Evolutionary conservation across 2,113 vertebrate species (phyloP).

Genomic region (Siniperca chuatsi): DNA sequence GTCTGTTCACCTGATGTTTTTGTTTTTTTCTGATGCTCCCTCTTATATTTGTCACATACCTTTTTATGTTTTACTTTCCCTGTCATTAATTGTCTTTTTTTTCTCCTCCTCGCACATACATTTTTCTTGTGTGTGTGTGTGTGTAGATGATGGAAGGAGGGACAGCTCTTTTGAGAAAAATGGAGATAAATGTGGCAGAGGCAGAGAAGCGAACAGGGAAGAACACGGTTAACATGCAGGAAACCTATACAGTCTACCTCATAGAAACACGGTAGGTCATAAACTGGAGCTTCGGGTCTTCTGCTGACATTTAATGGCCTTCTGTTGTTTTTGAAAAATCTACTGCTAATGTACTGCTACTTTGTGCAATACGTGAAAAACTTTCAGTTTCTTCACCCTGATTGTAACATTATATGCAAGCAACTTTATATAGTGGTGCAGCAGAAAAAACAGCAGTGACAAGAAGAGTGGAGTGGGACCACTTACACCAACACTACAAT

Average conservation of each 20-base stretch:
- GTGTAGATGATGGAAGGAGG: slow-evolving; percentile 88
- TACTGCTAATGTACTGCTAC: too few relatives aligned
- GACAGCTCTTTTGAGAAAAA: slow-evolving; percentile 87
- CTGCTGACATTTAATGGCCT: background rate
- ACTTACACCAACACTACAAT: background rate
- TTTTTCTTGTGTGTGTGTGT: background rate
- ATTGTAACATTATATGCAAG: background rate
- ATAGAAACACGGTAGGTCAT: slow-evolving; percentile 90
- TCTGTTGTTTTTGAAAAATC: background rate
- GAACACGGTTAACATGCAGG: slow-evolving; percentile 93
- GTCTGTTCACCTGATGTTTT: background rate
- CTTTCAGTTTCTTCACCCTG: background rate
- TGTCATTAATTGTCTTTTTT: background rate
- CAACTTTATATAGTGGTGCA: background rate
- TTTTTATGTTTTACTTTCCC: background rate
- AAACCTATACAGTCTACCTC: slow-evolving; percentile 95
- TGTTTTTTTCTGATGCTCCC: background rate
- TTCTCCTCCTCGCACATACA: background rate
- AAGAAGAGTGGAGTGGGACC: background rate
- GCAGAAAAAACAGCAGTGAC: background rate
- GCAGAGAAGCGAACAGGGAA: slow-evolving; percentile 94
- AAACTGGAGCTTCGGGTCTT: background rate
- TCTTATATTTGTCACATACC: background rate
- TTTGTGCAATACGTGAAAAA: background rate
- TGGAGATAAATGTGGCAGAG: slow-evolving; percentile 93